Evolutionary conservation across 35 echinoderm and acorn worm species (phyloP), one percentile per base, ranked within the genome.

Genomic region (Anneissia japonica): DNA sequence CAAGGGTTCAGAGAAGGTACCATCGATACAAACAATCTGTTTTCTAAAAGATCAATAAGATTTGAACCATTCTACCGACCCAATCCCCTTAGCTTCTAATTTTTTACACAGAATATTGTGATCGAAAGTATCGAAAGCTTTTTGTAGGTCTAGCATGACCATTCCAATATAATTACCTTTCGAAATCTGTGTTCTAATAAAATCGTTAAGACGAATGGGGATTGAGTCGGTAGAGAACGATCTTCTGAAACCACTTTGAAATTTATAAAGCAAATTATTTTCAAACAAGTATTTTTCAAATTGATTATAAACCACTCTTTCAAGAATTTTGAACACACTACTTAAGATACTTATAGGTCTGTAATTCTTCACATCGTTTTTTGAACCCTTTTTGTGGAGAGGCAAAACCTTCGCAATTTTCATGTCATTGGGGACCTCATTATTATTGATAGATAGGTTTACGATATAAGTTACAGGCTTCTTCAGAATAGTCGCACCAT

Each of bases 111-210:
- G 37, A 30, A 86, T 86, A 39, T 29, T 17, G 75, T 86, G 72
- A 37, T 86, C 84, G 37, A 86, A 73, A 29, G 84, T 86, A 43
- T 86, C 84, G 38, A 85, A 85, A 0, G 55, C 84, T 31, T 86
- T 86, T 32, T 86, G 84, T 0, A 86, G 84, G 45, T 86, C 84
- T 26, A 86, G 38, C 45, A 86, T 31, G 37, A 86, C 84, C 55
- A 86, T 40, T 4, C 36, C 84, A 41, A 74, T 64, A 30, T 34
- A 77, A 13, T 86, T 46, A 0, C 84, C 74, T 30, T 37, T 21
- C n/a, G 73, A 74, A 31, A 43, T 86, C 31, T 86, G 73, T 0
- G 19, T 39, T 76, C 41, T 86, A 19, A 86, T 39, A 77, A 38
- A 86, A 75, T 86, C 84, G 31, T 36, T 76, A 35, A 86, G 35